A percentile compares a stretch with the other conserved stretches of the same genome.
phyloP scores from a whole-genome alignment of 1,140 invertebrate species.

The Conopomorpha cramerella region DNA sequence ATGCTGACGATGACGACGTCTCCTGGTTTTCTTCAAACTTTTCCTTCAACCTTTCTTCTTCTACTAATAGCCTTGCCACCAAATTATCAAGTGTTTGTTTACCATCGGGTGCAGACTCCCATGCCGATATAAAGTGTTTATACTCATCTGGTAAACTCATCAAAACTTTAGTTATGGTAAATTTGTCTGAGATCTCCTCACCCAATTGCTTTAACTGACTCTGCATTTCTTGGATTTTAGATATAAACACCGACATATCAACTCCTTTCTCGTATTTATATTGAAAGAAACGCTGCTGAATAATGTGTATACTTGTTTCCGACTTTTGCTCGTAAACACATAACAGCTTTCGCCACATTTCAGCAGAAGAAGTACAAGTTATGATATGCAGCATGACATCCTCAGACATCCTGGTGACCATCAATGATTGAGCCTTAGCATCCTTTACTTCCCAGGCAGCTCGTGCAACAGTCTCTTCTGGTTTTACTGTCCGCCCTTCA shows the following conservation, averaged over 20 bases:
- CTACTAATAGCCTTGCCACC: slow-evolving; percentile 14
- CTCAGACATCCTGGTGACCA: too few relatives aligned
- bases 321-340: too few relatives aligned
- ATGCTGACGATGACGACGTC: too few relatives aligned
- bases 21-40: slow-evolving; percentile 1
- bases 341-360: too few relatives aligned
- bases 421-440: too few relatives aligned
- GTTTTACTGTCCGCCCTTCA: slow-evolving; percentile 5
- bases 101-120: slow-evolving; percentile 16
- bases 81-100: slow-evolving; percentile 20
- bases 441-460: too few relatives aligned
- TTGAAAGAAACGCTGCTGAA: too few relatives aligned
- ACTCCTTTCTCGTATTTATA: slow-evolving; percentile 7
- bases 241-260: slow-evolving; percentile 18
- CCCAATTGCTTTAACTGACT: slow-evolving; percentile 16
- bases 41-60: slow-evolving; percentile 9
- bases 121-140: slow-evolving; percentile 30
- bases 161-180: slow-evolving; percentile 28
- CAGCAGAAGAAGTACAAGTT: too few relatives aligned
- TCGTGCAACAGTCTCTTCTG: too few relatives aligned
- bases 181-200: slow-evolving; percentile 16
- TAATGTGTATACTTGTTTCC: too few relatives aligned
- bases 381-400: too few relatives aligned
- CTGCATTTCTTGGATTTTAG: slow-evolving; percentile 20
- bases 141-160: slow-evolving; percentile 18